Evolutionary conservation across 2,888 invertebrate genomes (phyloP).

Genomic region (Conistra vaccinii): DNA sequence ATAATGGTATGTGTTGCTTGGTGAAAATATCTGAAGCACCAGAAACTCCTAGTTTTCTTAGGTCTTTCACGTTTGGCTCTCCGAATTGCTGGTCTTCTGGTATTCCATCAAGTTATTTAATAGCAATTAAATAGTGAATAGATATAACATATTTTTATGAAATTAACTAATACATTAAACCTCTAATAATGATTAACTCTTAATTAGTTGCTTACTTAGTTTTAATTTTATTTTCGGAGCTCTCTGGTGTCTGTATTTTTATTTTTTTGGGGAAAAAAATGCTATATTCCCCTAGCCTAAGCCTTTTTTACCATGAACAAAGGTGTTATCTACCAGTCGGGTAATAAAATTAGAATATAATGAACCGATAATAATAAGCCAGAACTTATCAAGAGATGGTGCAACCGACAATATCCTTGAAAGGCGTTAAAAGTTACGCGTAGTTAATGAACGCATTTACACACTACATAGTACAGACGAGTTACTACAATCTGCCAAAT

Average conservation of each 20-base stretch:
- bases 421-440: background rate
- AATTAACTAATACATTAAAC: too few relatives aligned
- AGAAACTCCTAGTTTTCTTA: background rate
- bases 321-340: background rate
- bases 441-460: background rate
- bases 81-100: background rate
- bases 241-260: background rate
- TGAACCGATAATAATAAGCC: background rate
- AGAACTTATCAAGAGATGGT: background rate
- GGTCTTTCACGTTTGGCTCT: background rate
- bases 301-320: background rate
- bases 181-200: background rate
- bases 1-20: constrained; percentile 6
- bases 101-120: background rate
- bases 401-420: background rate
- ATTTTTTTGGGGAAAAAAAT: background rate
- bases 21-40: background rate
- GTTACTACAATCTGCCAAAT: too few relatives aligned
- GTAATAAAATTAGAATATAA: background rate
- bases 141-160: background rate
- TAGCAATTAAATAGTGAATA: background rate
- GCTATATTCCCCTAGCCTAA: background rate
- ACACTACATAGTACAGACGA: background rate
- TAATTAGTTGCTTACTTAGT: background rate
- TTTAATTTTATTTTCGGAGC: background rate